Base-by-base conservation (phyloP, 2,888 invertebrate genomes). In the Heterodera filipjevi region DNA sequence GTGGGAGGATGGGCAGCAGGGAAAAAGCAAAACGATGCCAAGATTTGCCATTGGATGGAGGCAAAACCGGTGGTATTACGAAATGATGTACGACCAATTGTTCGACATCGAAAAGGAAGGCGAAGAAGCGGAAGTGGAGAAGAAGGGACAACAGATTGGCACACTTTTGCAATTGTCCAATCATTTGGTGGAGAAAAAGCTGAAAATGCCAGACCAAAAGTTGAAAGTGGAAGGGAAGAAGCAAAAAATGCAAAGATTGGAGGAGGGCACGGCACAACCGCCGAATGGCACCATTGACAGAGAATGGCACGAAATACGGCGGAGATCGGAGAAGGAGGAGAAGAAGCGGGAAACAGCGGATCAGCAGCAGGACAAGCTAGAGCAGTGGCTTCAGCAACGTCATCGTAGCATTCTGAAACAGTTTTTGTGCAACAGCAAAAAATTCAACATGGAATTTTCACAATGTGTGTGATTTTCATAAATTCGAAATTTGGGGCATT, bases 281-380 rank as follows among this genome's bases (percentile, higher is more conserved):
- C 59, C 59, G 39, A 39, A 39, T 27, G 59, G 59, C 5, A 59
- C 59, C 2, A 8, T 59, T n/a, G 59, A 59, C 59, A n/a, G 27
- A 59, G 59, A 59, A n/a, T 59, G 59, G 59, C 22, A 59, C 27
- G 59, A 27, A 59, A 59, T 59, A 27, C n/a, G 59, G 59, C 59
- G 59, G 27, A 59, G 27, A n/a, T 59, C 59, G n/a, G 27, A 59
- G 59, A 27, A 19, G 27, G 39, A n/a, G n/a, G 39, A 39, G 12
- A 39, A 39, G 39, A 10, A n/a, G 27, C 59, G 27, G 27, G 27
- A 59, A 59, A n/a, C 2, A 10, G 27, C 22, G 53, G 53, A n/a
- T n/a, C n/a, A 39, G 39, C 39, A 39, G 39, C 2, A 10, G 27
- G 8, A 27, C 53, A 22, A 44, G 44, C 22, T 59, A 8, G n/a